phyloP scores from a whole-genome alignment of 2,888 invertebrate species.

The Minunthozetes semirufus region DNA sequence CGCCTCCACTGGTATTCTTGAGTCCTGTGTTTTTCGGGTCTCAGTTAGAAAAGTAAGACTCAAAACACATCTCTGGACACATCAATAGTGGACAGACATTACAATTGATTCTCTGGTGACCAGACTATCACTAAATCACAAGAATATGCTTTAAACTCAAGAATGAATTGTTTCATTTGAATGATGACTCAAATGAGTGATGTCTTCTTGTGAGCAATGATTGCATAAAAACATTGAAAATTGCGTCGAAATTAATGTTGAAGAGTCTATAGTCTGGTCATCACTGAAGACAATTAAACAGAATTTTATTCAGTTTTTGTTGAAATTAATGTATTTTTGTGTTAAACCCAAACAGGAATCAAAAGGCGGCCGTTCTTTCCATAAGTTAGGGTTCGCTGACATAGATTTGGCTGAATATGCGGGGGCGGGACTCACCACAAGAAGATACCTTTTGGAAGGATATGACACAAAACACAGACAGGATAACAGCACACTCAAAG shows the following conservation, averaged over 20 bases:
- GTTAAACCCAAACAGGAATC: too few relatives aligned
- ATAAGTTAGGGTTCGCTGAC: constrained; percentile 95
- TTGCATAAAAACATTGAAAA: too few relatives aligned
- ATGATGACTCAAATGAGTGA: too few relatives aligned
- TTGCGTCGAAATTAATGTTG: too few relatives aligned
- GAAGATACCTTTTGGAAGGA: constrained; percentile 86
- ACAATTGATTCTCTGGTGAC: too few relatives aligned
- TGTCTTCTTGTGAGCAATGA: too few relatives aligned
- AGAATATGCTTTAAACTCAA: too few relatives aligned
- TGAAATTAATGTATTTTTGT: too few relatives aligned
- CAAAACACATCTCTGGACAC: neutral
- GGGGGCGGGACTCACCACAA: constrained; percentile 75
- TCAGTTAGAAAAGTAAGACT: constrained; percentile 78
- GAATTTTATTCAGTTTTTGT: neutral
- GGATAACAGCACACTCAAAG: constrained; percentile 89
- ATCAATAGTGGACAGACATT: neutral
- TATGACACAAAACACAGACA: constrained; percentile 81
- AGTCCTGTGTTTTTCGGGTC: constrained; percentile 83
- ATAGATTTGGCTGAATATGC: constrained; percentile 95
- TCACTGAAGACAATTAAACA: neutral
- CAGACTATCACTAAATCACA: too few relatives aligned
- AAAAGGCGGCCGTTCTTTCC: constrained; percentile 73
- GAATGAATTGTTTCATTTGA: too few relatives aligned
- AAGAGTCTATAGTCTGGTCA: neutral
- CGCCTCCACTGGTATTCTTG: constrained; percentile 86